phyloP scores from a whole-genome alignment of 2,113 vertebrate species.

The Burhinus oedicnemus region DNA sequence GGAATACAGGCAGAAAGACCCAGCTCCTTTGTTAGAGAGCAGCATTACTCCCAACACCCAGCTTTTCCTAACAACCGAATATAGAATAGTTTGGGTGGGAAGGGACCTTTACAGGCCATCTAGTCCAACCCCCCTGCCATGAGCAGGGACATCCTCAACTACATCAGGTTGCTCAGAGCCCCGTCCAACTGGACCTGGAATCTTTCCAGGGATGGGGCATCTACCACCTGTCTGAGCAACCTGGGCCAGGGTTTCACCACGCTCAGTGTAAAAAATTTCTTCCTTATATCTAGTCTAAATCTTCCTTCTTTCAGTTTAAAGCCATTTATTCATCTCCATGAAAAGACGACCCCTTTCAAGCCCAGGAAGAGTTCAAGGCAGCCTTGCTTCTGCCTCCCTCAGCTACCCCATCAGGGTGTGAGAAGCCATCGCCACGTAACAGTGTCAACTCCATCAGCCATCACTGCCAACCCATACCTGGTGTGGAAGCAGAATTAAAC shows the following conservation, averaged over 20 bases:
- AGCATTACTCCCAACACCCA: neutral
- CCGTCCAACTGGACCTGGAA: neutral
- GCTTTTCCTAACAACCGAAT: neutral
- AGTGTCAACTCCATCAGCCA: neutral
- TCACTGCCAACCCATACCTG: neutral
- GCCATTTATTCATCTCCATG: neutral
- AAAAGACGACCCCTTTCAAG: neutral
- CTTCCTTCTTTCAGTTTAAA: neutral
- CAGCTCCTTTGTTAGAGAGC: neutral
- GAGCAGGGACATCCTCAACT: neutral
- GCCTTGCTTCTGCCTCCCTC: neutral
- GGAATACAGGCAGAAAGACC: neutral
- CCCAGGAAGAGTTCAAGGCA: neutral
- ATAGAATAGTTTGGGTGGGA: neutral
- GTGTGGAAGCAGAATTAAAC: neutral
- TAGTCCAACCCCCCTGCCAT: neutral
- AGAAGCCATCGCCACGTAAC: rapidly evolving
- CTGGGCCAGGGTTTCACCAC: neutral
- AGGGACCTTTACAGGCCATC: neutral
- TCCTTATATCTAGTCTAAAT: neutral
- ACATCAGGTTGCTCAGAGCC: neutral
- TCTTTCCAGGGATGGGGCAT: neutral
- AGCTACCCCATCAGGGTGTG: neutral
- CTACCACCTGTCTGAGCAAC: neutral
- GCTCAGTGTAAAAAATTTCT: neutral